Evolutionary conservation across 2,113 vertebrate genomes (phyloP), one percentile per base, ranked within the genome.

Genomic region (Accipiter cooperii): DNA sequence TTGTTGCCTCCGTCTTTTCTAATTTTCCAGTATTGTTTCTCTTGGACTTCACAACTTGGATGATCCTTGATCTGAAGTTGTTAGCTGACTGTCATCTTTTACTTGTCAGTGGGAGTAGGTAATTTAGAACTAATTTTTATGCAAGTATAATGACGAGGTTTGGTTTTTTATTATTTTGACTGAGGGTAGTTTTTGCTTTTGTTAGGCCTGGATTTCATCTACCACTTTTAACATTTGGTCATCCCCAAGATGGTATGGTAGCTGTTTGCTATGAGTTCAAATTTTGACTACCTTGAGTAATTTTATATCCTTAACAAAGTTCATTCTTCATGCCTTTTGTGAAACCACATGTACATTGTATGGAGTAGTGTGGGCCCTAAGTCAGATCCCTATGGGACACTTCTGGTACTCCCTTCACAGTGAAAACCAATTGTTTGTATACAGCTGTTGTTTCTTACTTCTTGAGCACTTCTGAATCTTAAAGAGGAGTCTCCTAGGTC

Each of bases 261-360:
- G 29, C 61, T 60, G 8, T 49, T 86, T 64, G 47, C 19, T 77
- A 2, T 29, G 44, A 88, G 49, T 47, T 80, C 47, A 63, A 8
- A 5, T 79, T 71, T 29, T 79, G 33, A 21, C 16, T 84, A 36
- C 40, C 25, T 69, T 17, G 29, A 69, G 13, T 82, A 14, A 49
- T 63, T 55, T 31, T 65, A 18, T 69, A 4, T 65, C 13, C 16
- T 83, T 18, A 69, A 22, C 12, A 15, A 31, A 47, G 7, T 28
- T 94, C 21, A 29, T 4, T 66, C 15, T 61, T 25, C 2, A 1
- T 49, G 13, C 8, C 36, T 82, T 36, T n/a, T 70, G 33, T 29
- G 33, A 87, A 90, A 38, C 51, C 4, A 1, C 0, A 0, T 2
- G 10, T 65, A 8, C 1, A 0, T 83, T 51, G 20, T 85, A 31